Base-by-base conservation (phyloP, 37 sponge, comb jelly and placozoan species). In the Tethya wilhelma region DNA sequence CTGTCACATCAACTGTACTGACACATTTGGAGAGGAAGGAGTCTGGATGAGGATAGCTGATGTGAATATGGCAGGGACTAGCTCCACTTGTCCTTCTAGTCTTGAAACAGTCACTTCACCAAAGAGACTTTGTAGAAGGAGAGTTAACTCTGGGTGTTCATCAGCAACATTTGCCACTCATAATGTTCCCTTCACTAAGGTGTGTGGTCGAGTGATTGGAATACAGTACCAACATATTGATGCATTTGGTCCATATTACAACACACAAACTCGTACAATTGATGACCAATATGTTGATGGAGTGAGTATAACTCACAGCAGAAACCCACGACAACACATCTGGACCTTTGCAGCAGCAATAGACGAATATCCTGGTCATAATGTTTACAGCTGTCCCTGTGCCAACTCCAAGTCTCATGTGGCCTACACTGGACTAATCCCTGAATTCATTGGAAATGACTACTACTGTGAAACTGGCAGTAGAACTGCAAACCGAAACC, bases 321-420 rank as follows among this genome's bases (percentile, higher is more conserved):
- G n/a, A n/a, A n/a, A n/a, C n/a, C n/a, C n/a, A n/a, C n/a, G n/a
- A n/a, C n/a, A n/a, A n/a, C n/a, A n/a, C n/a, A n/a, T n/a, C n/a
- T n/a, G n/a, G n/a, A n/a, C n/a, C n/a, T n/a, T n/a, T n/a, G n/a
- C n/a, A n/a, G n/a, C n/a, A n/a, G n/a, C n/a, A n/a, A n/a, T n/a
- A n/a, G n/a, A n/a, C n/a, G n/a, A n/a, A n/a, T n/a, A n/a, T n/a
- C n/a, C n/a, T n/a, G n/a, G n/a, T n/a, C n/a, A n/a, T n/a, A n/a
- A n/a, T n/a, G n/a, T n/a, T n/a, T n/a, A n/a, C n/a, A n/a, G 66
- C n/a, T 80, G 80, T 80, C 80, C 64, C 17, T 81, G 73, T 71
- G 5, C 45, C 46, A 69, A 69, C 56, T 41, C 59, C 31, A 56
- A 41, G 23, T 31, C 63, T 23, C 64, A 59, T 38, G 69, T 69